Conservation (phyloP, 2,113 vertebrate genomes). For the Serilophus lunatus region DNA sequence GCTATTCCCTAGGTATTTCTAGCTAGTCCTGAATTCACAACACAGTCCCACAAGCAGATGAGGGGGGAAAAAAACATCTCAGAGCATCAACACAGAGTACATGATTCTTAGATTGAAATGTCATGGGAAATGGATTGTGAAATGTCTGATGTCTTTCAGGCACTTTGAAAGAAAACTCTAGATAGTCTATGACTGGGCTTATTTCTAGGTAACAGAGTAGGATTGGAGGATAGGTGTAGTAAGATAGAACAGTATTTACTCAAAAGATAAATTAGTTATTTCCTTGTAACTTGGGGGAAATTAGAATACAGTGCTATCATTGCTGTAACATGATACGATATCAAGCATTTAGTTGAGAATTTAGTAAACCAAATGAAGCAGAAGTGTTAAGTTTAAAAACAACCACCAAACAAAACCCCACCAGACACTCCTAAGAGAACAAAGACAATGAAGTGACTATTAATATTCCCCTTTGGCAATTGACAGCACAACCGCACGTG, state of each 20-base stretch:
- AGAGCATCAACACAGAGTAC: not conserved
- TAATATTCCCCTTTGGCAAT: not conserved
- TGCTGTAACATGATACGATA: not conserved
- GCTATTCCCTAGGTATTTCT: not conserved
- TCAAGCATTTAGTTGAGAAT: not conserved
- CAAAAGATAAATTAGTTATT: not conserved
- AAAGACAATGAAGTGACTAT: not conserved
- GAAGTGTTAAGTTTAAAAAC: not conserved
- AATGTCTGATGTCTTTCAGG: not conserved
- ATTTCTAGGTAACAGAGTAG: not conserved
- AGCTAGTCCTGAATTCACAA: not conserved
- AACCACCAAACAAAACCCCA: not conserved
- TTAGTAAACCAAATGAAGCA: not conserved
- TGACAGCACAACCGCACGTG: not conserved
- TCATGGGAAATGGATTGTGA: not conserved
- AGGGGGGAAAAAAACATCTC: not conserved
- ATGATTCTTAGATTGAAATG: not conserved
- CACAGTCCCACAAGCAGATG: not conserved
- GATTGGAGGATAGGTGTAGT: not conserved
- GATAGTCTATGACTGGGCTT: not conserved
- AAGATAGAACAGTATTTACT: not conserved
- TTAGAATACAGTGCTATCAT: not conserved
- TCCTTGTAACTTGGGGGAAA: not conserved
- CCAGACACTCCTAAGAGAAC: not conserved
- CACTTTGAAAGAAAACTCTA: not conserved